Evolutionary conservation across 92 coral and sea anemone genomes (phyloP).

Genomic region (Paramuricea clavata): DNA sequence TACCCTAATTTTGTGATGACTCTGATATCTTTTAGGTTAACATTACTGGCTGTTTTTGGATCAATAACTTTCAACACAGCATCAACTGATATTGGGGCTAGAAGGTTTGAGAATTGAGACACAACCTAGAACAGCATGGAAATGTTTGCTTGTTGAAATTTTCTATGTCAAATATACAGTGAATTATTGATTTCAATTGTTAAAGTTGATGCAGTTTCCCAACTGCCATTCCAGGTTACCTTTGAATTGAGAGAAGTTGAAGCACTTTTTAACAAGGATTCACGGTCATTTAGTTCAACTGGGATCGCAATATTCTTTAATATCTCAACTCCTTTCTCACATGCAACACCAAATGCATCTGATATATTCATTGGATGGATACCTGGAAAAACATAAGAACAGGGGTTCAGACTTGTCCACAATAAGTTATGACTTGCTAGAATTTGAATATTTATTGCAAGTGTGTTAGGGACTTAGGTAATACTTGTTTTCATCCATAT

Average conservation of each 20-base stretch:
- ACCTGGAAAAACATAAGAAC: slow-evolving; percentile 54
- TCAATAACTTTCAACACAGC: slow-evolving; percentile 94
- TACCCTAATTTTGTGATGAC: slow-evolving; percentile 93
- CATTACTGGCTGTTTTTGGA: slow-evolving; percentile 88
- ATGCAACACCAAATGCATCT: slow-evolving; percentile 91
- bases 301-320: slow-evolving; percentile 88
- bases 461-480: no score
- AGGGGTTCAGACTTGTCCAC: not conserved
- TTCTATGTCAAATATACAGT: not conserved
- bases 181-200: not conserved
- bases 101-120: slow-evolving; percentile 89
- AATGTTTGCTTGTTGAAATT: not conserved
- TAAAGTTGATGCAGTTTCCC: not conserved
- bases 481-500: no score
- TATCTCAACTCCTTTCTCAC: slow-evolving; percentile 89
- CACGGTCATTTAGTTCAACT: slow-evolving; percentile 90
- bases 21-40: slow-evolving; percentile 89
- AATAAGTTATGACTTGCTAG: no score
- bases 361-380: slow-evolving; percentile 96
- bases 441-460: not conserved
- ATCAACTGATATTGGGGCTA: slow-evolving; percentile 97
- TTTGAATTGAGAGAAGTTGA: slow-evolving; percentile 94
- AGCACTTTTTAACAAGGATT: slow-evolving; percentile 94
- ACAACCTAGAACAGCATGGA: slow-evolving; percentile 74
- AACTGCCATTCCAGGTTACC: slow-evolving; percentile 52